These are phyloP conservation scores for Arenaria interpres DNA, from an alignment of 2,113 vertebrate genomes.

Conservation along the genomic window DNA sequence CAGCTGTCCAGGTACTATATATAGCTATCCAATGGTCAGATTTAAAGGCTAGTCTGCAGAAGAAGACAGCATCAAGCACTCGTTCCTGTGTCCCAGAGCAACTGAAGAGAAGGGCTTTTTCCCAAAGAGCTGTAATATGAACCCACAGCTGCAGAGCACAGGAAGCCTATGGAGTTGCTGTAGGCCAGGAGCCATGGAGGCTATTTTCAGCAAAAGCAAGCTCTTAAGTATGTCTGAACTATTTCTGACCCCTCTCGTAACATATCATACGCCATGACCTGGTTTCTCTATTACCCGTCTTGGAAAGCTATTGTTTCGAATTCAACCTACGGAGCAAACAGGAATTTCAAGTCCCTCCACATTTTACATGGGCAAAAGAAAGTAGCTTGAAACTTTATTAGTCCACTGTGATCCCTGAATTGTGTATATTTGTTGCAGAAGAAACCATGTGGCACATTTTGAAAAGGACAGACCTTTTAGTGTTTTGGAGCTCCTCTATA, in stretches of 20 bases:
- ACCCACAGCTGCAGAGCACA: constrained; percentile 62
- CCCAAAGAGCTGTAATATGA: constrained; percentile 58
- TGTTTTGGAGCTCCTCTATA: background rate
- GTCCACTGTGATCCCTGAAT: background rate
- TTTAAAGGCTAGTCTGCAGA: background rate
- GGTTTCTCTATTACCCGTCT: constrained; percentile 31
- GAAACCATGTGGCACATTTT: background rate
- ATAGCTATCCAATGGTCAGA: background rate
- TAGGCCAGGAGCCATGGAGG: constrained; percentile 38
- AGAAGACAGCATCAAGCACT: constrained; percentile 11
- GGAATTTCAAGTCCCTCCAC: constrained; percentile 10
- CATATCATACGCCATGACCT: background rate
- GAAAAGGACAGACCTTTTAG: background rate
- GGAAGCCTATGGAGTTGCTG: constrained; percentile 68
- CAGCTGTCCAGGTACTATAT: constrained; percentile 48
- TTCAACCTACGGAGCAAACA: constrained; percentile 11
- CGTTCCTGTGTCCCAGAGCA: background rate
- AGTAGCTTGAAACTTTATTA: background rate
- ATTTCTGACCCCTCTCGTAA: constrained; percentile 38
- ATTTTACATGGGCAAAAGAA: background rate
- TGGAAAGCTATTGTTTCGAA: constrained; percentile 17
- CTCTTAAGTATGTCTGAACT: constrained; percentile 53
- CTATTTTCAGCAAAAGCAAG: constrained; percentile 41
- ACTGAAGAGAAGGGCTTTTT: constrained; percentile 53
- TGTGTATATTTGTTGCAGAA: background rate